A percentile compares a stretch with the other conserved stretches of the same genome.
These are phyloP conservation scores for Galago senegalensis DNA, from an alignment of 2,797 vertebrate species.

Conservation along the genomic window DNA sequence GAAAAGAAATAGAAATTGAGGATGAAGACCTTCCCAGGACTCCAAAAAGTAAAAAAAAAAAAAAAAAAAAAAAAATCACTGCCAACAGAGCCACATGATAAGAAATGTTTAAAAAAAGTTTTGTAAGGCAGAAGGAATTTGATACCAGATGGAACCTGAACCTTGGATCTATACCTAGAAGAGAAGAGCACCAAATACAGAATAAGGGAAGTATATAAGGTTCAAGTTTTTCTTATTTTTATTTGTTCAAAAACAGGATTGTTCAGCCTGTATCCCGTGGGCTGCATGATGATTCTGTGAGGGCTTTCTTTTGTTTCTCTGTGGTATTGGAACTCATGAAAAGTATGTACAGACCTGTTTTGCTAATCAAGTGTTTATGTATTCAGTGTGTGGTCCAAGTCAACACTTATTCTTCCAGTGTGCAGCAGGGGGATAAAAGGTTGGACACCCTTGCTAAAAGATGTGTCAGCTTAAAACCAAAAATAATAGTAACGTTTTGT, in stretches of 20 bases:
- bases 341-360: too few species aligned
- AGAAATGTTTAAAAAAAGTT: conserved; percentile 27
- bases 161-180: background rate
- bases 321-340: too few species aligned
- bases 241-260: background rate
- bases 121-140: background rate
- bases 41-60: background rate
- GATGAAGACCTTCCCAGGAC: background rate
- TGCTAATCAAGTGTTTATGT: too few species aligned
- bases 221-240: background rate
- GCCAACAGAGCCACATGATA: conserved; percentile 7
- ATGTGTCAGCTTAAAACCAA: background rate
- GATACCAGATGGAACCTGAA: background rate
- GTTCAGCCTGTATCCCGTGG: too few species aligned
- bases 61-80: background rate
- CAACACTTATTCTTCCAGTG: too few species aligned
- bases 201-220: conserved; percentile 24
- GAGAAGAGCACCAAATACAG: conserved; percentile 1
- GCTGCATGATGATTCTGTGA: too few species aligned
- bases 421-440: too few species aligned
- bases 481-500: background rate
- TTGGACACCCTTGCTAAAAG: background rate
- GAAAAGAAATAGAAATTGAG: background rate
- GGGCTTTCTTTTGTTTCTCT: too few species aligned
- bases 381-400: too few species aligned